Percentiles rank a stretch among this genome's conserved stretches.
These are phyloP conservation scores for Carlito syrichta DNA, from an alignment of 2,113 vertebrate species.

Conservation along the genomic window DNA sequence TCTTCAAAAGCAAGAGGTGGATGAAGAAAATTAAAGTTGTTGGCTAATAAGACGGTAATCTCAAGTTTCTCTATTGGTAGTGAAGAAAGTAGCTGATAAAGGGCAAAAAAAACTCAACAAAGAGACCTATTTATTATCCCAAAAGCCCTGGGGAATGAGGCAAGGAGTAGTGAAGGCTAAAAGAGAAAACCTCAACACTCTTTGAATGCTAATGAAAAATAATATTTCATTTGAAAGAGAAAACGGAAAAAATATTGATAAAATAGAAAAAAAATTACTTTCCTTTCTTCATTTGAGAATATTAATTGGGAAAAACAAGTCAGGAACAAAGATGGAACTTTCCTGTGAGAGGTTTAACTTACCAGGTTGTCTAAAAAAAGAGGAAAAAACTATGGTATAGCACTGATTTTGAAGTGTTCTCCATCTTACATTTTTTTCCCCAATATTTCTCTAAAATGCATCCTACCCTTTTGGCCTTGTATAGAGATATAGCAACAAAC, in stretches of 20 bases:
- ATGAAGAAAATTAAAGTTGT: background rate
- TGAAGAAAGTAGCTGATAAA: background rate
- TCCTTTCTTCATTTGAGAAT: background rate
- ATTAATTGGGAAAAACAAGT: background rate
- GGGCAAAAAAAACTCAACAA: background rate
- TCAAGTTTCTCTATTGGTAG: background rate
- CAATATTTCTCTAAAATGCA: background rate
- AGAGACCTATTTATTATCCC: background rate
- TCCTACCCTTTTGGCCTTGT: background rate
- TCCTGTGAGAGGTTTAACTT: background rate
- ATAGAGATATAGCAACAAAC: background rate
- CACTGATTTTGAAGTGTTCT: background rate
- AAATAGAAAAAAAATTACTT: background rate
- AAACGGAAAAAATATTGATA: background rate
- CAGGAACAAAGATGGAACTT: background rate
- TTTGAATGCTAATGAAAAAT: background rate
- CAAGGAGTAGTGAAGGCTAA: background rate
- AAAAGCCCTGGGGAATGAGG: background rate
- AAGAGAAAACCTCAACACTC: background rate
- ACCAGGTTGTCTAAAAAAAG: background rate
- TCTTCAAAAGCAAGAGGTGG: background rate
- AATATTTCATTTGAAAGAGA: background rate
- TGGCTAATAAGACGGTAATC: background rate
- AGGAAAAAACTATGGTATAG: background rate
- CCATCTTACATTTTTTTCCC: background rate